A percentile compares a stretch with the other conserved stretches of the same genome.
Evolutionary conservation across 2,888 invertebrate genomes (phyloP).

Genomic region (Nysson spinosus): DNA sequence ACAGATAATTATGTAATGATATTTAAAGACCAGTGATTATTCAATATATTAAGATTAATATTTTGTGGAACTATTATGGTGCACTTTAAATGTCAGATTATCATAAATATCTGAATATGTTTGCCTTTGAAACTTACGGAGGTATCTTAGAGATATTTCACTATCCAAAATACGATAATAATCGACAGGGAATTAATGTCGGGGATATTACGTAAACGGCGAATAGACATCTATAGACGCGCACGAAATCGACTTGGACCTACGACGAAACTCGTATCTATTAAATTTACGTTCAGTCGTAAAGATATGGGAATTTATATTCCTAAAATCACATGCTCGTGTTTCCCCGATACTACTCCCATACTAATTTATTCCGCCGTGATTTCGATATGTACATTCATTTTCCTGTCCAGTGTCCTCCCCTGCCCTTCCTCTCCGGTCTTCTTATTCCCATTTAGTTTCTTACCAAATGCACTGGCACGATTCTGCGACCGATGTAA

Average conservation of each 20-base stretch:
- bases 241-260: no score
- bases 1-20: no score
- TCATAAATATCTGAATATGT: no score
- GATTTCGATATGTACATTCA: conserved; percentile 46
- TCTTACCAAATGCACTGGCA: not conserved
- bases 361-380: conserved; percentile 46
- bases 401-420: conserved; percentile 20
- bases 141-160: no score
- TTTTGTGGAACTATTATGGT: no score
- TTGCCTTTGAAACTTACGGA: no score
- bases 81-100: no score
- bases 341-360: conserved; percentile 37
- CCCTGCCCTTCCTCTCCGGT: not conserved
- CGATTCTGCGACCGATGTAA: no score
- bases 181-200: conserved; percentile 19
- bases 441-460: not conserved
- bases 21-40: no score
- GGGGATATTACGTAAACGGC: conserved; percentile 16
- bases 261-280: conserved; percentile 39
- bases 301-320: conserved; percentile 57
- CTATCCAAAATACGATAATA: conserved; percentile 13
- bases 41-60: no score
- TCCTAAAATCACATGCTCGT: conserved; percentile 45
- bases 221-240: no score
- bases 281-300: conserved; percentile 47